Percentiles rank a stretch among this genome's conserved stretches.
Evolutionary conservation across 2,797 vertebrate species (phyloP).

Genomic region (Hemibagrus guttatus): DNA sequence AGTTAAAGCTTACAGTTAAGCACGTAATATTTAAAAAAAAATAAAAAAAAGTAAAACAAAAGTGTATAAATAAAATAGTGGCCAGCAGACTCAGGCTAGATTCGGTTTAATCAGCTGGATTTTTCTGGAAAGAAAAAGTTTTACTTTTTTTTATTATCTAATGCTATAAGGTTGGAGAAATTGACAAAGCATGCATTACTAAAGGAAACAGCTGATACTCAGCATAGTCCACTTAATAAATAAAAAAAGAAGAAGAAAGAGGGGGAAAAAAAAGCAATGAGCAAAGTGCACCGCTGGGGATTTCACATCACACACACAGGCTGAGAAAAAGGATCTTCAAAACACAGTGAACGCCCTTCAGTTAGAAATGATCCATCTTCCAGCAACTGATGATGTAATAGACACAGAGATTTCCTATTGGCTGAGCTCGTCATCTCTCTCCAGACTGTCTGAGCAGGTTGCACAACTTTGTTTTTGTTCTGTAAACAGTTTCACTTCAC

Average conservation of each 20-base stretch:
- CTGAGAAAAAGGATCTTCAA: background rate
- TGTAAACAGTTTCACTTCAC: constrained; percentile 30
- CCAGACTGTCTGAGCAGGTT: constrained; percentile 2
- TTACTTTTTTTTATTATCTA: background rate
- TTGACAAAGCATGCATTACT: background rate
- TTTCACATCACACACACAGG: background rate
- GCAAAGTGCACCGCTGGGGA: background rate
- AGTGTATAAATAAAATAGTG: background rate
- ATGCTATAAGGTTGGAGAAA: background rate
- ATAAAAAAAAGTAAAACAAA: background rate
- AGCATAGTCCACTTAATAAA: background rate
- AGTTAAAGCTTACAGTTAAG: background rate
- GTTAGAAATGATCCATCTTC: background rate
- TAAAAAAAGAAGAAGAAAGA: no score
- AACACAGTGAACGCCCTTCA: background rate
- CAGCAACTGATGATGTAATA: background rate
- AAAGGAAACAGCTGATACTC: background rate
- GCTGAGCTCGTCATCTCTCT: background rate
- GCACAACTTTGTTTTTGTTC: background rate
- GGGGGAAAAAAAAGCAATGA: background rate
- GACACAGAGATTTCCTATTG: constrained; percentile 1
- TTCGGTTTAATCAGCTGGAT: background rate
- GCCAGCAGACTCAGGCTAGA: background rate
- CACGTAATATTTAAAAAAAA: background rate
- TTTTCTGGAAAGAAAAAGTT: background rate